Base-by-base conservation (phyloP, 1,140 invertebrate species). In the Pseudomyrmex sp. region DNA sequence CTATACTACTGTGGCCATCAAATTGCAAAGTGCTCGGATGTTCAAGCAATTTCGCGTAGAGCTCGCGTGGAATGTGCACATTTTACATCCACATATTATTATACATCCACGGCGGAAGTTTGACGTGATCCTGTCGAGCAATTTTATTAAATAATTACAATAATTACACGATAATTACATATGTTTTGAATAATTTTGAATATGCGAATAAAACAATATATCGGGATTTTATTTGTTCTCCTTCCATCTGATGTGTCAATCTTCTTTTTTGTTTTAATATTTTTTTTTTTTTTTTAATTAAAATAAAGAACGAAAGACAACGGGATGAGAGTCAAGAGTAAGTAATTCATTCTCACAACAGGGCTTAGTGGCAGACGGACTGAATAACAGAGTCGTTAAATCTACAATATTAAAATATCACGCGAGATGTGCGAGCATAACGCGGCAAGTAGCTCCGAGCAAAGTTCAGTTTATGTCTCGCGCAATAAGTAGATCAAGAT, bases 351-450 rank as follows among this genome's bases (percentile, higher is more conserved):
- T 26, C 23, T 54, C 50, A 13, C 50, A 44, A 15, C 18, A 20
- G 20, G 35, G 18, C 35, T 9, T 20, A 46, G 20, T 63, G 35
- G 56, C 50, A 46, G 18, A 77, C 48, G 68, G 48, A 77, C 35
- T 77, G 63, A 77, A 77, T 77, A 68, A 69, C 35, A 77, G 68
- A 68, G 63, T 68, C 48, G 68, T 77, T 68, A 77, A 77, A 77
- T 54, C 65, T 77, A 18, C 75, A 77, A 18, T 69, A 69, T 77
- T 69, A 77, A 68, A 77, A 77, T 77, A 77, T 77, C 63, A 58
- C 50, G 63, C 35, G n/a, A 48, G 26, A 20, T 35, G 75, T 35
- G 26, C 58, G 52, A 65, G 50, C 26, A 52, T 77, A 77, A 75
- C 59, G 72, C 44, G 35, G 44, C 15, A 75, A 77, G 63, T 58